Conservation (phyloP, 2,888 invertebrate genomes). For the Drosophila hamatofila region DNA sequence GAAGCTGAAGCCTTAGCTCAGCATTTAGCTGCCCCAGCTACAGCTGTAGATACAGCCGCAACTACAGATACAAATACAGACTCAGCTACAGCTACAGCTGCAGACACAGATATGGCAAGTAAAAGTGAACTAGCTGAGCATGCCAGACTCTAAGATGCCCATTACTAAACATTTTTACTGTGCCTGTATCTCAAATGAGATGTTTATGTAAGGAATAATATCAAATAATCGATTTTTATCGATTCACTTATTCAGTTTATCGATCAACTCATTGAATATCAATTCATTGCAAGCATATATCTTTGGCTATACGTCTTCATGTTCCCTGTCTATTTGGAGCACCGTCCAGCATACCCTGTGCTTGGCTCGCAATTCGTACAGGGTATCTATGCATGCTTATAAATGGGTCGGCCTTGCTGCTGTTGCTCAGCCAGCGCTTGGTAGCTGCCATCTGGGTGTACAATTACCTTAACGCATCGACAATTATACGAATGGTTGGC, state of each 20-base stretch:
- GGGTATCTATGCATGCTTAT: constrained; percentile 26
- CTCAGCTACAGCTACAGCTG: constrained; percentile 15
- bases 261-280: background rate
- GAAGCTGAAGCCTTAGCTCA: constrained; percentile 21
- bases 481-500: constrained; percentile 85
- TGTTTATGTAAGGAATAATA: background rate
- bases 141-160: background rate
- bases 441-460: constrained; percentile 74
- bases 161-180: background rate
- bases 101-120: constrained; percentile 20
- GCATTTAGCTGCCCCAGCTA: constrained; percentile 17
- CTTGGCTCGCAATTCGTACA: background rate
- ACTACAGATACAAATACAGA: constrained; percentile 31
- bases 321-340: background rate
- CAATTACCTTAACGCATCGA: constrained; percentile 85
- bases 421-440: constrained; percentile 25
- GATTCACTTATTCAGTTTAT: background rate
- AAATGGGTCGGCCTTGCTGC: constrained; percentile 69
- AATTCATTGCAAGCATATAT: too few species aligned
- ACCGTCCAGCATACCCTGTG: background rate
- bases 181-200: background rate
- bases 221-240: background rate
- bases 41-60: constrained; percentile 18
- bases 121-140: constrained; percentile 1
- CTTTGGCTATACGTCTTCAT: background rate